phyloP scores from a whole-genome alignment of 2,113 vertebrate genomes.

The Pantherophis guttatus region DNA sequence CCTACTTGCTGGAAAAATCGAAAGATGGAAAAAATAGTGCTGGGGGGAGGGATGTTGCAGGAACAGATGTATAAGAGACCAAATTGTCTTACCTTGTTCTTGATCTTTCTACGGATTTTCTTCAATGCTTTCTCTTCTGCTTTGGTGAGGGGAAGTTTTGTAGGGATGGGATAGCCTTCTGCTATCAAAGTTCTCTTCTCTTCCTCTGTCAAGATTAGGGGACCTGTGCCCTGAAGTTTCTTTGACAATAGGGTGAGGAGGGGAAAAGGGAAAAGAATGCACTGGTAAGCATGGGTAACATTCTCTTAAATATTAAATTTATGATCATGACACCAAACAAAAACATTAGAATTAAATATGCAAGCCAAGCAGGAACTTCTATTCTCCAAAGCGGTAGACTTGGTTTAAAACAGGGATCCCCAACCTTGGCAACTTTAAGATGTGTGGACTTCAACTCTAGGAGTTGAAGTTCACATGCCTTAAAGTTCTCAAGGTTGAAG shows the following conservation, averaged over 20 bases:
- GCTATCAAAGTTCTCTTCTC: conserved; percentile 94
- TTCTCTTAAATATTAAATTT: neutral
- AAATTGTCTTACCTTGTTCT: conserved; percentile 84
- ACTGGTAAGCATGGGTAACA: neutral
- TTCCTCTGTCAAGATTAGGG: conserved; percentile 92
- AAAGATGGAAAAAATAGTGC: neutral
- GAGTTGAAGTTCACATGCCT: too few relatives aligned
- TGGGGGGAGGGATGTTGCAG: neutral
- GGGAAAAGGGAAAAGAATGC: neutral
- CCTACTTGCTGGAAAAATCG: neutral
- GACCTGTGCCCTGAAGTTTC: conserved; percentile 93
- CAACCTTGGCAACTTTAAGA: too few relatives aligned
- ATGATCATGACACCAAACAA: neutral
- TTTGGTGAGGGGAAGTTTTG: conserved; percentile 92
- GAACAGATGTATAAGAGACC: neutral
- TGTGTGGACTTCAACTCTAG: too few relatives aligned
- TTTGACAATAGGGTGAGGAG: conserved; percentile 21
- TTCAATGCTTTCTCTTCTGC: conserved; percentile 96
- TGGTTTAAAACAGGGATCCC: neutral
- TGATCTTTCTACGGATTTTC: conserved; percentile 98
- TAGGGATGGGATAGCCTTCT: conserved; percentile 95
- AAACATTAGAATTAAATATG: neutral
- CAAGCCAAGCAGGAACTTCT: neutral
- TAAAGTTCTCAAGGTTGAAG: too few relatives aligned
- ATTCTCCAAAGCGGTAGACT: too few relatives aligned